A percentile compares a stretch with the other conserved stretches of the same genome.
phyloP scores from a whole-genome alignment of 2,888 invertebrate species.

The Diplolepis rosae region DNA sequence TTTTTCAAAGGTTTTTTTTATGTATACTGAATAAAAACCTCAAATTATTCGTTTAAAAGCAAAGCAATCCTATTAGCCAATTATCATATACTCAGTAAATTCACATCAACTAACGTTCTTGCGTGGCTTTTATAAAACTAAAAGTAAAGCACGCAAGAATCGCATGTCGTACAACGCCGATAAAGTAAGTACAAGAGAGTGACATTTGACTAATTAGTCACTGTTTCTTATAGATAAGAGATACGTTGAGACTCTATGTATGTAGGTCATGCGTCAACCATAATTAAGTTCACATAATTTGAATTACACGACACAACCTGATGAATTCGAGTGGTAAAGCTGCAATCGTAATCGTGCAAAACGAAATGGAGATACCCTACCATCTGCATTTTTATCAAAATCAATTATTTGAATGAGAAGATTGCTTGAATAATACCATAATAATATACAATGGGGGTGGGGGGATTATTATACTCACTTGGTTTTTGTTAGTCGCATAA shows the following conservation, averaged over 20 bases:
- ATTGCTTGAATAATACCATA: too few species aligned
- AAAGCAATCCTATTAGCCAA: conserved; percentile 8
- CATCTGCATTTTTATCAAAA: too few species aligned
- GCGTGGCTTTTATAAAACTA: background rate
- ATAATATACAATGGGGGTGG: too few species aligned
- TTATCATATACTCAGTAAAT: background rate
- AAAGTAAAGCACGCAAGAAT: conserved; percentile 11
- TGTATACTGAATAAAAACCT: too few species aligned
- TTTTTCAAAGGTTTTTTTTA: too few species aligned
- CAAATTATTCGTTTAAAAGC: background rate
- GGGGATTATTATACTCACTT: too few species aligned
- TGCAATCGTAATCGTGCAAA: conserved; percentile 6
- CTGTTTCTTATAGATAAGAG: conserved; percentile 8
- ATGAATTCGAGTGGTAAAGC: background rate
- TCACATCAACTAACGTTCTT: background rate
- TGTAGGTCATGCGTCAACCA: conserved; percentile 9
- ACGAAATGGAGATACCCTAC: too few species aligned
- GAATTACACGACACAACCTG: conserved; percentile 7
- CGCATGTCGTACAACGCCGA: conserved; percentile 17
- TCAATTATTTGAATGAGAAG: too few species aligned
- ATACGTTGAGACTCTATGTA: background rate
- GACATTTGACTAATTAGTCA: conserved; percentile 22
- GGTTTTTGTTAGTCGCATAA: too few species aligned
- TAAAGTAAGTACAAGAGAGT: background rate
- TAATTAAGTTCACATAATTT: conserved; percentile 11